Conservation (phyloP, 2,888 invertebrate species). For the Gymnoscelis rufifasciata region DNA sequence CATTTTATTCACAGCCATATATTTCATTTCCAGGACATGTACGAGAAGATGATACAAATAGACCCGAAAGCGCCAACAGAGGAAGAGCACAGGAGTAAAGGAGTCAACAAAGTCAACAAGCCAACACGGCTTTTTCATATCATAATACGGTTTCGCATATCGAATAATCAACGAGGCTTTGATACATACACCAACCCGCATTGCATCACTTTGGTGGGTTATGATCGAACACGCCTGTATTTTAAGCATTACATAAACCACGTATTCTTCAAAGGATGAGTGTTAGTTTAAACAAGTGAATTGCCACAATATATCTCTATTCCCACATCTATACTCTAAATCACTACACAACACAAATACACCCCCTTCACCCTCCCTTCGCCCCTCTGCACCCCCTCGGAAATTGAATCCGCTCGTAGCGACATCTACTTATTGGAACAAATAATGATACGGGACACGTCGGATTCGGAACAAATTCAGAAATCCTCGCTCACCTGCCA, state of each 20-base stretch:
- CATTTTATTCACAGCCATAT: not conserved
- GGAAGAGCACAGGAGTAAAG: slow-evolving; percentile 93
- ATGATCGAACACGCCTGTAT: no score
- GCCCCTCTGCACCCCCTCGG: not conserved
- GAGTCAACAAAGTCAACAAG: slow-evolving; percentile 97
- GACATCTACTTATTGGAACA: slow-evolving; percentile 4
- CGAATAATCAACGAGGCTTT: no score
- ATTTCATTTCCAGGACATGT: slow-evolving; percentile 88
- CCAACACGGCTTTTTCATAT: no score
- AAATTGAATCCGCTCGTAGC: slow-evolving; percentile 2
- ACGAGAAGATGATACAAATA: slow-evolving; percentile 97
- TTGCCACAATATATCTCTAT: not conserved
- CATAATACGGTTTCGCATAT: no score
- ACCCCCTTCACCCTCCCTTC: not conserved
- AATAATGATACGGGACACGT: not conserved
- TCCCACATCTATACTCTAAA: slow-evolving; percentile 1
- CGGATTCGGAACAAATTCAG: no score
- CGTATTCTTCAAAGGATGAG: no score
- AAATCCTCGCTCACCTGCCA: no score
- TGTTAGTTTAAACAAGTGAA: no score
- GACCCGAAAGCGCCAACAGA: slow-evolving; percentile 92
- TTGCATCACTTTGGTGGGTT: no score
- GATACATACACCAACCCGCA: no score
- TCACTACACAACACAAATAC: slow-evolving; percentile 1
- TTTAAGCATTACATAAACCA: no score